A percentile compares a stretch with the other conserved stretches of the same genome.
phyloP scores from a whole-genome alignment of 2,888 invertebrate species.

The Camponotus fellah region DNA sequence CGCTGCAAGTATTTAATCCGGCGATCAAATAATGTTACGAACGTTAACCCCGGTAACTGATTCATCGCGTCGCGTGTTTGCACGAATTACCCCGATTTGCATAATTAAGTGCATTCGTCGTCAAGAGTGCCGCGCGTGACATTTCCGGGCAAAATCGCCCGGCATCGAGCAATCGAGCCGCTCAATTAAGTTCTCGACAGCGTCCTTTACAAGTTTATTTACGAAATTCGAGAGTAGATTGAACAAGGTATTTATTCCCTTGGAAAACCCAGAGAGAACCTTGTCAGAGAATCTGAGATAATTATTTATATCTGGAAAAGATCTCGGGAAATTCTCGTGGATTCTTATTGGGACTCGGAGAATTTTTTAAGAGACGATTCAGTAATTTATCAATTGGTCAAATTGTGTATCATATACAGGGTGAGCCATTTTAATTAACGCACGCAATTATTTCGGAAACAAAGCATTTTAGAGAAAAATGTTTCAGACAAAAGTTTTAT shows the following conservation, averaged over 20 bases:
- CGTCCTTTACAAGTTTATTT: not conserved
- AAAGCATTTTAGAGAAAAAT: too few relatives aligned
- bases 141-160: constrained; percentile 31
- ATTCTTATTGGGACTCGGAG: too few relatives aligned
- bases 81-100: constrained; percentile 73
- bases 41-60: constrained; percentile 69
- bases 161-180: constrained; percentile 20
- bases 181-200: constrained; percentile 25
- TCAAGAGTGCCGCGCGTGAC: constrained; percentile 51
- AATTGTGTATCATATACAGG: too few relatives aligned
- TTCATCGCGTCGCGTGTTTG: constrained; percentile 71
- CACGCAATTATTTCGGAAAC: too few relatives aligned
- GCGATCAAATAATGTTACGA: constrained; percentile 69
- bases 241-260: not conserved
- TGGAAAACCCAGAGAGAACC: too few relatives aligned
- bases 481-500: too few relatives aligned
- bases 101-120: constrained; percentile 73
- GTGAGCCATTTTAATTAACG: too few relatives aligned
- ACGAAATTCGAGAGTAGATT: constrained; percentile 55
- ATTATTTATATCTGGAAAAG: too few relatives aligned
- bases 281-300: too few relatives aligned
- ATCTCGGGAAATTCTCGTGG: too few relatives aligned
- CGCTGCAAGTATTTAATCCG: constrained; percentile 65
- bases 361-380: too few relatives aligned
- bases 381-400: too few relatives aligned